A percentile compares a stretch with the other conserved stretches of the same genome.
Conservation (phyloP, 2,888 invertebrate species). For the Caenorhabditis sp. region DNA sequence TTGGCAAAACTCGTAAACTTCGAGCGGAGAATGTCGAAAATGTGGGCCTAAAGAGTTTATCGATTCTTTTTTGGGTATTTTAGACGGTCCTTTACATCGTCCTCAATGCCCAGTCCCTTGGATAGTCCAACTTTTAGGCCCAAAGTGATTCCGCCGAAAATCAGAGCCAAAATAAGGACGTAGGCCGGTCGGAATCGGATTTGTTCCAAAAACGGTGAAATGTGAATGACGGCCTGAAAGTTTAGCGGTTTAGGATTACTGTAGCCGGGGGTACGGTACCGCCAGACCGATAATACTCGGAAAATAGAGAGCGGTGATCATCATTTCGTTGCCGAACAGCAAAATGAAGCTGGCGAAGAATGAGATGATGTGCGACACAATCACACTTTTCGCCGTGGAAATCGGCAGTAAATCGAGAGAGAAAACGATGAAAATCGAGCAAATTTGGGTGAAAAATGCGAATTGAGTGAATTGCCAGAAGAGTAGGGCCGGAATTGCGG, state of each 20-base stretch:
- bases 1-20: constrained; percentile 85
- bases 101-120: constrained; percentile 79
- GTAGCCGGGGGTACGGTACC: constrained; percentile 54
- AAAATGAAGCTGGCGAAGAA: constrained; percentile 80
- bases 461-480: constrained; percentile 86
- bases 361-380: constrained; percentile 80
- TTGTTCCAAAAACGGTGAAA: constrained; percentile 5
- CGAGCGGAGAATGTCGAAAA: constrained; percentile 85
- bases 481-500: constrained; percentile 80
- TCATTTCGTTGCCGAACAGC: constrained; percentile 83
- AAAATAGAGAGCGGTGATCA: constrained; percentile 82
- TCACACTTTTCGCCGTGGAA: constrained; percentile 79
- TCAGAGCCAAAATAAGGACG: constrained; percentile 72
- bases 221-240: constrained; percentile 60
- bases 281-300: constrained; percentile 79
- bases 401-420: constrained; percentile 80
- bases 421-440: constrained; percentile 86
- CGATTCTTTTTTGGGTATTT: too few relatives aligned
- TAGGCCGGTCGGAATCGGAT: constrained; percentile 66
- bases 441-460: constrained; percentile 86
- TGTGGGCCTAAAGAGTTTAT: constrained; percentile 84
- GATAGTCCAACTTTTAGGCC: constrained; percentile 79
- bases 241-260: neutral
- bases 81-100: constrained; percentile 80
- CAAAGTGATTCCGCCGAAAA: constrained; percentile 79